phyloP scores from a whole-genome alignment of 2,113 vertebrate species.

The Vulpes vulpes region DNA sequence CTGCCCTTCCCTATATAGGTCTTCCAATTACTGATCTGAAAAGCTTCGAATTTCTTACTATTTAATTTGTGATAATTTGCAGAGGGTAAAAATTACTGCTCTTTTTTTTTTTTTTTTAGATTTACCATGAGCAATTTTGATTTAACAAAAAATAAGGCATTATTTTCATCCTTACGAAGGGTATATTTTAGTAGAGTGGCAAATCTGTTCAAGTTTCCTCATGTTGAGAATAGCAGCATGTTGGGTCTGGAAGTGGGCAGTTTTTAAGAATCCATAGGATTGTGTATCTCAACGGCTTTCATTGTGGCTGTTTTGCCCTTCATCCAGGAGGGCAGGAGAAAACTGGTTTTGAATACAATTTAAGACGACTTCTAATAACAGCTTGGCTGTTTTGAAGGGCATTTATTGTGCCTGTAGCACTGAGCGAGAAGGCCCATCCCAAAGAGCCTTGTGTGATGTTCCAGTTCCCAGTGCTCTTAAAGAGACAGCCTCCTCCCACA shows the following conservation, averaged over 20 bases:
- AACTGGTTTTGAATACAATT: slow-evolving; percentile 3
- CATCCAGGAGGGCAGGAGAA: background rate
- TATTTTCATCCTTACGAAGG: background rate
- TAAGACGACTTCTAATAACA: background rate
- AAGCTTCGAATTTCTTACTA: background rate
- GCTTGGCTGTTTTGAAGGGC: background rate
- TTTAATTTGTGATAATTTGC: background rate
- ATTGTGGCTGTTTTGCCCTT: background rate
- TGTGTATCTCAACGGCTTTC: background rate
- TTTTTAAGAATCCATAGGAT: background rate
- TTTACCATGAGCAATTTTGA: background rate
- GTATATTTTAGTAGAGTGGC: background rate
- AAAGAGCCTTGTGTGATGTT: background rate
- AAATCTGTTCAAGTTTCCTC: background rate
- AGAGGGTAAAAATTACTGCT: background rate
- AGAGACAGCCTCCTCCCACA: background rate
- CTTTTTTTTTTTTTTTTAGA: slow-evolving; percentile 50
- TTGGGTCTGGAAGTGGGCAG: background rate
- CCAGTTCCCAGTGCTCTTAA: background rate
- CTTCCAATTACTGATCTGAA: background rate
- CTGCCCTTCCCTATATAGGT: background rate
- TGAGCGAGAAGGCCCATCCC: background rate
- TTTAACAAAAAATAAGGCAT: background rate
- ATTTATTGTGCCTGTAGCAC: background rate
- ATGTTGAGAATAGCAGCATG: background rate